Evolutionary conservation across 2,113 vertebrate species (phyloP).

Genomic region (Calyptomena viridis): DNA sequence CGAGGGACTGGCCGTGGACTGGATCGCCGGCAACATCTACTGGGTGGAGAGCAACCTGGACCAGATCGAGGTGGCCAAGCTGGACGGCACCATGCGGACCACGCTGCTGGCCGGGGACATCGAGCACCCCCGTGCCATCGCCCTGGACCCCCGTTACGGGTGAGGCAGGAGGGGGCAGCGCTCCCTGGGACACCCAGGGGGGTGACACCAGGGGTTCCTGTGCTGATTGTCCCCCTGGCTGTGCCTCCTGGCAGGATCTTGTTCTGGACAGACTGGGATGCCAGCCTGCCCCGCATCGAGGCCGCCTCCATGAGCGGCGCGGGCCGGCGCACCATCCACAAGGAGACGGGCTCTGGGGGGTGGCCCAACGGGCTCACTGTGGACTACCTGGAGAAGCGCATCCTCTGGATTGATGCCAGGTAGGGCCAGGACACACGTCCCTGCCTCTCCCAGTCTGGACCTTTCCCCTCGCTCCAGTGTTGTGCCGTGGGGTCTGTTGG

Average conservation of each 20-base stretch:
- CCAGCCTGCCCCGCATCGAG: constrained; percentile 92
- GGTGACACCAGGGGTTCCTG: rapidly evolving
- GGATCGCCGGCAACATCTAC: constrained; percentile 99
- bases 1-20: constrained; percentile 94
- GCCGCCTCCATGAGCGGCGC: constrained; percentile 95
- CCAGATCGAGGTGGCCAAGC: constrained; percentile 96
- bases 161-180: not conserved
- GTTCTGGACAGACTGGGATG: constrained; percentile 98
- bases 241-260: constrained; percentile 77
- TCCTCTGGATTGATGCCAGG: constrained; percentile 98
- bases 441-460: not conserved
- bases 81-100: constrained; percentile 93
- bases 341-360: constrained; percentile 90
- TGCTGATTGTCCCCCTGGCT: not conserved
- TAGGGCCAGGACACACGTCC: constrained; percentile 1
- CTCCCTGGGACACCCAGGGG: rapidly evolving
- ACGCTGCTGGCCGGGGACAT: constrained; percentile 94
- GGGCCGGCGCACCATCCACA: constrained; percentile 91
- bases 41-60: constrained; percentile 99
- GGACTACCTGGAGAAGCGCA: constrained; percentile 93
- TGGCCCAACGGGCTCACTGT: constrained; percentile 98
- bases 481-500: not conserved
- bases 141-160: constrained; percentile 94
- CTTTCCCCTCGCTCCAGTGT: rapidly evolving
- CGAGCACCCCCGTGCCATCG: constrained; percentile 93